phyloP scores from a whole-genome alignment of 92 coral and sea anemone species.

The Pocillopora grandis region DNA sequence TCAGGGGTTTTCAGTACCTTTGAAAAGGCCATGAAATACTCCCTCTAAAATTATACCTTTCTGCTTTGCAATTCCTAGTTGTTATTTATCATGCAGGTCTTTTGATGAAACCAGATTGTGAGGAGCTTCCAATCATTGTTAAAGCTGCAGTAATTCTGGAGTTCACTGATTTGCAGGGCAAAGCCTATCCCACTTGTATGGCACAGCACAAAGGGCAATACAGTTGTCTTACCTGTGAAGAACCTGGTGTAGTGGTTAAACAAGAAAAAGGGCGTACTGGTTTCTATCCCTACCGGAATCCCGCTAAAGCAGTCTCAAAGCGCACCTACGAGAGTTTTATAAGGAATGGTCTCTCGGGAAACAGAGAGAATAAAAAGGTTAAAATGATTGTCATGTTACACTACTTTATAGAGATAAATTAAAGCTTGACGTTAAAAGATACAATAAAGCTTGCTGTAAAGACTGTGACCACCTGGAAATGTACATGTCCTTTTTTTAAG shows the following conservation, averaged over 20 bases:
- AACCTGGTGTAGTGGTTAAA: conserved; percentile 38
- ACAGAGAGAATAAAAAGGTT: conserved; percentile 14
- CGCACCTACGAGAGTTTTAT: conserved; percentile 3
- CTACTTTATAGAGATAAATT: not conserved
- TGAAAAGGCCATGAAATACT: no score
- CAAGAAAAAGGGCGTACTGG: conserved; percentile 64
- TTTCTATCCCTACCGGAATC: conserved; percentile 44
- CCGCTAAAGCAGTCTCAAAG: not conserved
- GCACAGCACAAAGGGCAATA: conserved; percentile 52
- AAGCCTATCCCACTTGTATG: conserved; percentile 49
- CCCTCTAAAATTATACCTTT: not conserved
- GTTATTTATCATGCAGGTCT: not conserved
- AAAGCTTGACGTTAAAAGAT: not conserved
- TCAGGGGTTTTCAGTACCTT: no score
- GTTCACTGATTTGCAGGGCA: conserved; percentile 55
- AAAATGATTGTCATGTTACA: conserved; percentile 9
- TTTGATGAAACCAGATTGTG: not conserved
- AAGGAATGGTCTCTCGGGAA: not conserved
- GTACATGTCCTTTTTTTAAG: conserved; percentile 4
- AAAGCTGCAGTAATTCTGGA: conserved; percentile 59
- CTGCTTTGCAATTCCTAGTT: not conserved
- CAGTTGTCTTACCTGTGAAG: conserved; percentile 66
- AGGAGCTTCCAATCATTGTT: conserved; percentile 14
- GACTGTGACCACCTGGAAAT: no score
- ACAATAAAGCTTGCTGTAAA: no score